Base-by-base conservation (phyloP, 2,888 invertebrate genomes). In the Chrysolina americana region DNA sequence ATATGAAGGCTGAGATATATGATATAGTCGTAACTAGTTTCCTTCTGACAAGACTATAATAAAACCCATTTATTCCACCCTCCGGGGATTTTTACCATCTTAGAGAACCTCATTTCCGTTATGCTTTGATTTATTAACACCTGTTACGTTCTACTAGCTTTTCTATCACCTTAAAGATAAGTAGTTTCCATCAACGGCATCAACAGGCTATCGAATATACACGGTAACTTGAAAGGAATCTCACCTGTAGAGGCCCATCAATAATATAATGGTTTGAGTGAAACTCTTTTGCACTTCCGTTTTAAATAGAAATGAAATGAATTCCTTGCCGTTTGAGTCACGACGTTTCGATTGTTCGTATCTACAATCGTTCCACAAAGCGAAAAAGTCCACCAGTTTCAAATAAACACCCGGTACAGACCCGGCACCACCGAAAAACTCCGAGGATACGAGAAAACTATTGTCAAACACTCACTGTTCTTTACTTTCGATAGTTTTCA, bases 1-100 rank as follows among this genome's bases (percentile, higher is more conserved):
- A 15, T 44, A 13, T 15, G 44, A 53, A 53, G 6, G 21, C 13
- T 19, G 15, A 53, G 53, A 53, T 11, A 53, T 21, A 53, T 53
- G 53, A 44, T 53, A 53, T 53, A 21, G 53, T 53, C 53, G 53
- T 53, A 53, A 53, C 53, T 53, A 53, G 53, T 53, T 53, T 53
- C 53, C 53, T 53, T 21, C 53, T 21, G 53, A 53, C 53, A 53
- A 19, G 19, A 21, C 53, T 53, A 21, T 53, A 53, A 53, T 53
- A 53, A 53, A 53, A 53, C 11, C 53, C 53, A 53, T 53, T 53
- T 21, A 53, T 21, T 53, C 53, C 23, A 53, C 21, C 53, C 53
- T 53, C 21, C 21, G 53, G 53, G 13, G 19, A 21, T 21, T 53
- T 53, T 53, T 53, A 21, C 53, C 19, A 53, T 13, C 53, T 21